Evolutionary conservation across 2,113 vertebrate species (phyloP), one percentile per base, ranked within the genome.

Genomic region (Egretta garzetta): DNA sequence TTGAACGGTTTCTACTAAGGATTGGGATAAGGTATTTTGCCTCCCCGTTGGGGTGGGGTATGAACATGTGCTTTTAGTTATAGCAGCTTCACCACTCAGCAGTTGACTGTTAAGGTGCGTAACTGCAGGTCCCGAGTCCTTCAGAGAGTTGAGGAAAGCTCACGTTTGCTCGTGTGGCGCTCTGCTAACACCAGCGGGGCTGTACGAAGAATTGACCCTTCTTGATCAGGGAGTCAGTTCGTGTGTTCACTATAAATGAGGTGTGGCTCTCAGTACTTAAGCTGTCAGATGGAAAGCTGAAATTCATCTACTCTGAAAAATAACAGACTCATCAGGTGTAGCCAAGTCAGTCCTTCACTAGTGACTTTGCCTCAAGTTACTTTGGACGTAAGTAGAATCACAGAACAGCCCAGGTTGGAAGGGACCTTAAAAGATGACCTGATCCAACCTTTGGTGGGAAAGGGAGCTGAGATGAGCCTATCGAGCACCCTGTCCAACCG

Each of bases 401-500:
- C 14, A 22, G 37, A 33, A 14, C 64, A 70, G 27, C 47, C 21
- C 37, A 22, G 56, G 49, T n/a, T n/a, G 56, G 58, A 72, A 56
- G 67, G 67, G 20, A 39, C 41, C 24, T 28, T 16, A 10, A 6
- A 24, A 23, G 67, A 6, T 80, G 14, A 23, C 23, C 66, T 27
- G n/a, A 26, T 10, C 39, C n/a, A 28, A 1, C 30, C 9, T n/a
- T 20, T 10, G 5, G 1, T 37, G 55, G 47, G 47, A 32, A 35
- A 9, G 64, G 45, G 32, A n/a, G 33, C 28, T 8, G 9, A 20
- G 19, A 6, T 47, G 47, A 33, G 27, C 8, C 9, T 9, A 18
- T 3, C 17, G 11, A 45, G 27, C 39, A 22, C 22, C 56, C 23
- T 70, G 39, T 19, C 12, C 39, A 17, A 1, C 21, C 0, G 1